phyloP scores from a whole-genome alignment of 2,113 vertebrate species.

The Osmerus eperlanus region DNA sequence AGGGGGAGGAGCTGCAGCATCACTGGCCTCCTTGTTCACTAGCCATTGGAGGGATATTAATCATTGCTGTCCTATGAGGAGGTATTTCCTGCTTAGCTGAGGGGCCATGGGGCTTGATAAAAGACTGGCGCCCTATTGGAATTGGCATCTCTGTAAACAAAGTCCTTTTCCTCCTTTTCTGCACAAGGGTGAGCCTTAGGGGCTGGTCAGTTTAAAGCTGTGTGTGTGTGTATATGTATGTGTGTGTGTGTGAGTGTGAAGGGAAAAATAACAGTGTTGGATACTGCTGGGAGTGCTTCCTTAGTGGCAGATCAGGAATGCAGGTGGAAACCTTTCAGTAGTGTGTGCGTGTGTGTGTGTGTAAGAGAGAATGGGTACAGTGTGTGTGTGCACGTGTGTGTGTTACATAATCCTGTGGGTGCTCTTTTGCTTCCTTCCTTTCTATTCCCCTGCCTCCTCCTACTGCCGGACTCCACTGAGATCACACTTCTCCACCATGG shows the following conservation, averaged over 20 bases:
- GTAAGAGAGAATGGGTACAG: neutral
- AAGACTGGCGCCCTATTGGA: constrained; percentile 1
- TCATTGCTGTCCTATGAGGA: constrained; percentile 17
- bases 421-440: too few species aligned
- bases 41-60: neutral
- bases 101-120: constrained; percentile 11
- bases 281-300: constrained; percentile 3
- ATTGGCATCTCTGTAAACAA: constrained; percentile 1
- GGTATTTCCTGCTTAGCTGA: constrained; percentile 13
- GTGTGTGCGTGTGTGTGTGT: neutral
- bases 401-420: too few species aligned
- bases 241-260: neutral
- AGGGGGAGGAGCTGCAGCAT: constrained; percentile 4
- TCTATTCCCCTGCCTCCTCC: too few species aligned
- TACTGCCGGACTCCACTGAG: too few species aligned
- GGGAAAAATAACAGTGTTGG: neutral
- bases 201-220: neutral
- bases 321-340: neutral
- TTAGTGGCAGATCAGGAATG: neutral
- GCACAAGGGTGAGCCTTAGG: neutral
- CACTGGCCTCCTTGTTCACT: constrained; percentile 12
- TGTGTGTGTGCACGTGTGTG: neutral
- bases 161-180: constrained; percentile 5
- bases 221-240: neutral
- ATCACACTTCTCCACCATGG: too few species aligned